phyloP scores from a whole-genome alignment of 2,113 vertebrate genomes.

The Boulengeromyrus knoepffleri region DNA sequence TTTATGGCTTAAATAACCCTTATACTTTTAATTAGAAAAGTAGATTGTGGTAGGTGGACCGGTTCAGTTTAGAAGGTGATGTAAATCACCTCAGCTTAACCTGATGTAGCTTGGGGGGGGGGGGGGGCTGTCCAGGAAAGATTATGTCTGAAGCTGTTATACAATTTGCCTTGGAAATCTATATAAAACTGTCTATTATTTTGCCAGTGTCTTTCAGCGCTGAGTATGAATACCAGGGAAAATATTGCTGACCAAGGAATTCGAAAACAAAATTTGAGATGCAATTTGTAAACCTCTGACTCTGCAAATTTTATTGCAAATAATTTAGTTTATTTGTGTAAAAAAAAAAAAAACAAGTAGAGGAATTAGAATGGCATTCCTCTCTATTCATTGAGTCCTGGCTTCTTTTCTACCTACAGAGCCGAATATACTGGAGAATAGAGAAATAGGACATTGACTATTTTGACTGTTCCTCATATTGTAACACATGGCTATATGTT shows the following conservation, averaged over 20 bases:
- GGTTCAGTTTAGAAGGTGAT: neutral
- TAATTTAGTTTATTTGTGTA: neutral
- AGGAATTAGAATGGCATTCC: neutral
- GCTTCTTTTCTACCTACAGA: neutral
- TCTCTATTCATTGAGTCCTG: neutral
- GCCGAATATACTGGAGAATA: neutral
- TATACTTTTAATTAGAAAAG: conserved; percentile 20
- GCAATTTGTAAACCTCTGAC: neutral
- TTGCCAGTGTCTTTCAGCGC: neutral
- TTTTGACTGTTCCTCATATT: neutral
- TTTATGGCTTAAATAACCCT: neutral
- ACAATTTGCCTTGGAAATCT: neutral
- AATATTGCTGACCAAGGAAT: neutral
- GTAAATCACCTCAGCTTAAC: conserved; percentile 10
- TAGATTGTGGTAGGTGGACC: conserved; percentile 13
- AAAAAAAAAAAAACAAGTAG: neutral
- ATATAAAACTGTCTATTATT: neutral
- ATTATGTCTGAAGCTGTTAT: neutral
- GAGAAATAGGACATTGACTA: neutral
- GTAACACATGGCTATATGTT: neutral
- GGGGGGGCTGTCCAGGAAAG: neutral
- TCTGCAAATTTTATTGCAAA: neutral
- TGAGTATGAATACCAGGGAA: neutral
- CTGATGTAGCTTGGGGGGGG: neutral
- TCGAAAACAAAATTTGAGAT: neutral